Evolutionary conservation across 2,888 invertebrate species (phyloP), one percentile per base, ranked within the genome.

Genomic region (Torymus tubicola): DNA sequence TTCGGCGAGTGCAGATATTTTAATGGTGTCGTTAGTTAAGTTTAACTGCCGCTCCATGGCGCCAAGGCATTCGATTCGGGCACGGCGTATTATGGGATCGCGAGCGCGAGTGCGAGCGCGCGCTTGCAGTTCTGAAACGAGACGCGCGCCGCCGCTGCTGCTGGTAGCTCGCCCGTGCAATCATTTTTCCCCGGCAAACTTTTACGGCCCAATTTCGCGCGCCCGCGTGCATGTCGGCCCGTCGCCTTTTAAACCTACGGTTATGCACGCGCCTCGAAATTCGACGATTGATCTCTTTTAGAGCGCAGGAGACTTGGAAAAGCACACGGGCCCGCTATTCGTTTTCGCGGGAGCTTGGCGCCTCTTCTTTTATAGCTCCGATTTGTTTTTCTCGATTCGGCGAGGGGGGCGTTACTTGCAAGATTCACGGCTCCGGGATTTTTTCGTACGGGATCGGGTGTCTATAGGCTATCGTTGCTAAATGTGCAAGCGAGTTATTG

Each of bases 21-120:
- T 86, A 86, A 87, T 88, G 86, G 84, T 86, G 86, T 84, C 86
- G 85, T 87, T 88, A 86, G 86, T 87, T 86, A 86, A 85, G 86
- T 87, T 87, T 87, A 87, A 87, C 85, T 83, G 84, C 83, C 83
- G 83, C 81, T 86, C 83, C 82, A 78, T 84, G 87, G 84, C 86
- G 85, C 85, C 85, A 84, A 84, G 85, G 84, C 82, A 84, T 83
- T 86, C 83, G 84, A 84, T 84, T 83, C 81, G 80, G 84, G 83
- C 65, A 68, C 31, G 31, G 78, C 71, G 64, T 81, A 81, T 81
- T 78, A 79, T 72, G 78, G 72, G 71, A 75, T 70, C 67, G 67
- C 61, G 64, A 18, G 68, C 67, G 67, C 61, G 64, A 13, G 68
- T 3, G 65, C 24, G 60, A 4, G 52, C 60, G 61, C 57, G 76